phyloP scores from a whole-genome alignment of 2,797 vertebrate species.

The Buceros bicornis region DNA sequence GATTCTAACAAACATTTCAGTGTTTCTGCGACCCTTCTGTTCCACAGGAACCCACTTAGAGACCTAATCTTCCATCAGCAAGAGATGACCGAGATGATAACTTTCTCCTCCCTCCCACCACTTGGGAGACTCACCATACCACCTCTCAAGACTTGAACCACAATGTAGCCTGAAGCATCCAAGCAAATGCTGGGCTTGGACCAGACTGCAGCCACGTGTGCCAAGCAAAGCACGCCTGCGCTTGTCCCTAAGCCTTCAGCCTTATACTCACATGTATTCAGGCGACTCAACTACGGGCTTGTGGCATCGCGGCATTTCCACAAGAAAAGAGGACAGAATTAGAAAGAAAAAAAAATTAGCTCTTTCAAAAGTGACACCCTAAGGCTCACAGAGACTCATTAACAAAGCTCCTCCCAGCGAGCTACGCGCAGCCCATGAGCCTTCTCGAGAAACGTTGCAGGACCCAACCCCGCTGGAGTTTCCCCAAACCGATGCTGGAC shows the following conservation, averaged over 20 bases:
- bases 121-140: not conserved
- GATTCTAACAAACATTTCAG: not conserved
- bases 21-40: not conserved
- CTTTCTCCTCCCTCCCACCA: not conserved
- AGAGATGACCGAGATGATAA: not conserved
- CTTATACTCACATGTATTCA: no score
- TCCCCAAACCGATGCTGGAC: not conserved
- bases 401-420: not conserved
- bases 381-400: not conserved
- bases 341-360: not conserved
- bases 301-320: not conserved
- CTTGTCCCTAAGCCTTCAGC: not conserved
- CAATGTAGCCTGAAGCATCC: not conserved
- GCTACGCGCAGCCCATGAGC: not conserved
- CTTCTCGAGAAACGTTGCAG: not conserved
- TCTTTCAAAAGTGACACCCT: not conserved
- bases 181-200: accelerated
- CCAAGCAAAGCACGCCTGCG: accelerated
- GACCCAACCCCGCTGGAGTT: not conserved
- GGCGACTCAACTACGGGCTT: accelerated
- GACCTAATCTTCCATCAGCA: not conserved
- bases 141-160: accelerated
- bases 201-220: accelerated
- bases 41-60: not conserved
- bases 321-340: not conserved